These are phyloP conservation scores for Actenoides lindsayi DNA, from an alignment of 2,113 vertebrate genomes.

Conservation along the genomic window DNA sequence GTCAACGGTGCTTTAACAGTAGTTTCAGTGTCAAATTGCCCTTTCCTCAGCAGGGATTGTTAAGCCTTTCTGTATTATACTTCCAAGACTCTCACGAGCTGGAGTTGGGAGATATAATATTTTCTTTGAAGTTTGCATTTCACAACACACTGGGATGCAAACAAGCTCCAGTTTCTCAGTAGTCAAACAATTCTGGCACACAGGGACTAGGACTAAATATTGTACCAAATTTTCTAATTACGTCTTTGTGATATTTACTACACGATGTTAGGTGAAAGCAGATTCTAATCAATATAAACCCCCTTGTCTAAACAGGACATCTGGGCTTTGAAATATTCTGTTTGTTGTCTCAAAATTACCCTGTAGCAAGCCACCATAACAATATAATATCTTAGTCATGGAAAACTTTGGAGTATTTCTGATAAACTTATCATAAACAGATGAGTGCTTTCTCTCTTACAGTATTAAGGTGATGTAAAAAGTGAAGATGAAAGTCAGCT, in stretches of 20 bases:
- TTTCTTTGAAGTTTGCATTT: slow-evolving; percentile 85
- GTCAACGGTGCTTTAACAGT: slow-evolving; percentile 77
- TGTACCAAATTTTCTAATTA: slow-evolving; percentile 80
- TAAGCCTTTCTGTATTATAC: slow-evolving; percentile 81
- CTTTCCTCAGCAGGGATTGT: slow-evolving; percentile 81
- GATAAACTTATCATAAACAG: slow-evolving; percentile 54
- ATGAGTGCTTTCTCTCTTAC: slow-evolving; percentile 41
- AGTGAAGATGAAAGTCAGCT: slow-evolving; percentile 62
- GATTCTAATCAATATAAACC: slow-evolving; percentile 69
- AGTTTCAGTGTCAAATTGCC: slow-evolving; percentile 81
- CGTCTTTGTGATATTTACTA: slow-evolving; percentile 69
- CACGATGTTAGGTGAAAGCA: slow-evolving; percentile 68
- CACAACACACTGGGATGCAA: slow-evolving; percentile 79
- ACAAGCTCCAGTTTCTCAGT: slow-evolving; percentile 76
- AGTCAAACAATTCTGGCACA: slow-evolving; percentile 80
- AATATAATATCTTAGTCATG: slow-evolving; percentile 51
- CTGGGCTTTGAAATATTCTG: slow-evolving; percentile 72
- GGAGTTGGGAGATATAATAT: slow-evolving; percentile 83
- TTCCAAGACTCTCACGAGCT: slow-evolving; percentile 81
- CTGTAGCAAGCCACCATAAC: slow-evolving; percentile 58
- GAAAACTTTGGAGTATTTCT: slow-evolving; percentile 61
- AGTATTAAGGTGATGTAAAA: slow-evolving; percentile 65
- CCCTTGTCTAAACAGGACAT: slow-evolving; percentile 74
- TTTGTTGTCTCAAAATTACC: slow-evolving; percentile 64
- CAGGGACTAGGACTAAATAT: slow-evolving; percentile 71